phyloP scores from a whole-genome alignment of 2,888 invertebrate species.

The Caenorhabditis zanzibari region DNA sequence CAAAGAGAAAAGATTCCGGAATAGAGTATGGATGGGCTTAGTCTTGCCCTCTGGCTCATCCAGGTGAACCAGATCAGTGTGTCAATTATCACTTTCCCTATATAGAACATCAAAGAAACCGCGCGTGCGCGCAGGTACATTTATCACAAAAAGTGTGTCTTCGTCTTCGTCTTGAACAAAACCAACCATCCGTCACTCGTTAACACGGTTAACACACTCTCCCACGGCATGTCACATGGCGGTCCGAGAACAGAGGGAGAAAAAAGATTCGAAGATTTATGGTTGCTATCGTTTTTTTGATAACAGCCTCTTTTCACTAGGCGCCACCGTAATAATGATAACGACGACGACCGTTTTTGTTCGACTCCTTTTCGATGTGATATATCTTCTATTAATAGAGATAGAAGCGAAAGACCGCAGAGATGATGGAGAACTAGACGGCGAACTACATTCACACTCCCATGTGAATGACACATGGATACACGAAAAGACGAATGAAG shows the following conservation, averaged over 20 bases:
- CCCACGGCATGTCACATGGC: slow-evolving; percentile 55
- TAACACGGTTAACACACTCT: slow-evolving; percentile 40
- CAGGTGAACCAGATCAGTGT: slow-evolving; percentile 1
- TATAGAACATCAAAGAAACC: neutral
- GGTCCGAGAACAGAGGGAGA: slow-evolving; percentile 45
- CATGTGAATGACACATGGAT: slow-evolving; percentile 54
- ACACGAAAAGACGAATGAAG: slow-evolving; percentile 16
- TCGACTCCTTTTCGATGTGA: slow-evolving; percentile 26
- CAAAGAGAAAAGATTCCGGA: no score
- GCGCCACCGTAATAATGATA: slow-evolving; percentile 39
- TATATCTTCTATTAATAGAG: slow-evolving; percentile 53
- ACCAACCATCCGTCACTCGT: slow-evolving; percentile 27
- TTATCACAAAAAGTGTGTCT: slow-evolving; percentile 41
- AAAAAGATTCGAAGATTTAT: slow-evolving; percentile 45
- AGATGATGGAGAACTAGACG: neutral
- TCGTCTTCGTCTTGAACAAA: slow-evolving; percentile 27
- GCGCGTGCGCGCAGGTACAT: slow-evolving; percentile 1
- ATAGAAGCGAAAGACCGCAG: neutral
- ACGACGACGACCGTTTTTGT: slow-evolving; percentile 10
- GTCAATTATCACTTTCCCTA: neutral
- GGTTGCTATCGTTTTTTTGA: slow-evolving; percentile 40
- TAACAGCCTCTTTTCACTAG: slow-evolving; percentile 14
- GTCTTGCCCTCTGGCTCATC: neutral
- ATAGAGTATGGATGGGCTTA: no score
- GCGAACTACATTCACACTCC: slow-evolving; percentile 20